These are phyloP conservation scores for Danio choprae DNA, from an alignment of 2,797 vertebrate genomes.

Conservation along the genomic window DNA sequence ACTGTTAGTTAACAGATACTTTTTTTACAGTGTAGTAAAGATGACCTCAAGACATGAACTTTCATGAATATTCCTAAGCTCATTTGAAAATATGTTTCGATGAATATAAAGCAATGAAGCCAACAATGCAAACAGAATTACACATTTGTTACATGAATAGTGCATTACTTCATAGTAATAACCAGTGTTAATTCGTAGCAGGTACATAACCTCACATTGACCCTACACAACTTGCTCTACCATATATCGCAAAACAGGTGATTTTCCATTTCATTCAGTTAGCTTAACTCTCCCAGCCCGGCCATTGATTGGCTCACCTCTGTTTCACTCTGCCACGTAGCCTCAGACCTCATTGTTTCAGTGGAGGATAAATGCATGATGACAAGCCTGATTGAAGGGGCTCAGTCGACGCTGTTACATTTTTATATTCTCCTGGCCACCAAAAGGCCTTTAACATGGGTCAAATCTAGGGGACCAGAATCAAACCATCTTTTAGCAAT, in stretches of 20 bases:
- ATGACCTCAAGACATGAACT: neutral
- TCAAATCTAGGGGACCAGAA: conserved; percentile 64
- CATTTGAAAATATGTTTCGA: neutral
- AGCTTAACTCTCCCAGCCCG: conserved; percentile 12
- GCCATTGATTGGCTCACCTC: conserved; percentile 47
- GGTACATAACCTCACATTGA: neutral
- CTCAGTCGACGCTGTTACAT: conserved; percentile 50
- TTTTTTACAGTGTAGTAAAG: neutral
- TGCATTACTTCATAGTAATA: conserved; percentile 9
- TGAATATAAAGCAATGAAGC: neutral
- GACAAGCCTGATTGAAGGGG: conserved; percentile 39
- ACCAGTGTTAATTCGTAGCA: neutral
- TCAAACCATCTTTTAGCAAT: conserved; percentile 16
- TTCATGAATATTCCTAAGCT: neutral
- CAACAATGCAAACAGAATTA: neutral
- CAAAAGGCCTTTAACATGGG: conserved; percentile 30
- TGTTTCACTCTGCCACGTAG: conserved; percentile 16
- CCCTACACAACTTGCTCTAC: neutral
- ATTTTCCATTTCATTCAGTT: neutral
- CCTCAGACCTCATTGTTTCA: conserved; percentile 18
- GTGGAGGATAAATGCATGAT: conserved; percentile 54
- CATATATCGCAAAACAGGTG: neutral
- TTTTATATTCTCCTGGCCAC: conserved; percentile 58
- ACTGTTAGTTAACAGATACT: no score
- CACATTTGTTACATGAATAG: no score